Evolutionary conservation across 1,140 invertebrate genomes (phyloP), one percentile per base, ranked within the genome.

Genomic region (Cephus cinctus): DNA sequence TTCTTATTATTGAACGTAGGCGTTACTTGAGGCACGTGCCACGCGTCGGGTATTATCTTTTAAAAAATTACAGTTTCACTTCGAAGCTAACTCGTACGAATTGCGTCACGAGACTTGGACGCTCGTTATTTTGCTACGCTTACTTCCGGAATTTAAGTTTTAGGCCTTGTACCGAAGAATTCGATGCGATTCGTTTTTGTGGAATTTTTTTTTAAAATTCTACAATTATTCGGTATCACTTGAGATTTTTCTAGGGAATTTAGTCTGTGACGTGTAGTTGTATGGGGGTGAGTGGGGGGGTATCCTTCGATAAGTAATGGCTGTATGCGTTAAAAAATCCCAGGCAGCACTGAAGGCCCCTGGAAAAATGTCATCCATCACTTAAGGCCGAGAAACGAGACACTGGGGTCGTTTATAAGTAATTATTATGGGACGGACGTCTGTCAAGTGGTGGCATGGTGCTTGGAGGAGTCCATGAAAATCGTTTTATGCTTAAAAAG

Each of bases 21-120:
- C 64, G 69, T 71, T 52, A 41, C 42, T 52, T 20, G 52, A 60
- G 64, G 63, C 67, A 70, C 69, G 67, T 70, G 67, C 66, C 66
- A 56, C 50, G 55, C 54, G 56, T 48, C 31, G 47, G 15, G 34
- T n/a, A 38, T 25, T 34, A 20, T 18, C 30, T 44, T 12, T 6
- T 34, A 15, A 27, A 27, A 27, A 43, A 61, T 65, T 56, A 59
- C 51, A 39, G 39, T 58, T 64, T 62, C 55, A 60, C n/a, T 54
- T 55, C 34, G 45, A 45, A 34, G 21, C 50, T 47, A 57, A 53
- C 54, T 50, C 44, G 40, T 53, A 47, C 50, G 32, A 57, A 50
- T 50, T 50, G 50, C 50, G 25, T 27, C 25, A 27, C 25, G 25
- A 6, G 25, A n/a, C n/a, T 27, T n/a, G 6, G n/a, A 6, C 25